Evolutionary conservation across 2,113 vertebrate species (phyloP), one percentile per base, ranked within the genome.

Genomic region (Lampris megalopsis): DNA sequence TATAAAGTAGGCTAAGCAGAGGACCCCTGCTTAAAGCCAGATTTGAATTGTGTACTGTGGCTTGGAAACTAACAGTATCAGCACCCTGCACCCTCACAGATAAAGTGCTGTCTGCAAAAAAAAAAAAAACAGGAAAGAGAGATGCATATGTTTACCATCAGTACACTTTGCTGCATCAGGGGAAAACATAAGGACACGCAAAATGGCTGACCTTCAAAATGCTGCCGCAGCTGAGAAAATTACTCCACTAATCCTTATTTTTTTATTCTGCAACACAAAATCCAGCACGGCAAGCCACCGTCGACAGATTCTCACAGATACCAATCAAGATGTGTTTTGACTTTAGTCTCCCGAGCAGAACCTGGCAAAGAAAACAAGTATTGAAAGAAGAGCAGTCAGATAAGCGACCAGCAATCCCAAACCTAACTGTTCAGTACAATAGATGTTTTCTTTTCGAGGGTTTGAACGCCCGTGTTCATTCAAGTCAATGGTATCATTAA

Each of bases 141-240:
- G 79, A 82, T 85, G 82, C 88, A 80, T 86, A 78, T 90, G 88
- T 90, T 92, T 89, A 89, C 84, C 71, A 71, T 88, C 79, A 42
- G 68, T 66, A 54, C 67, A 58, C 72, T 88, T 80, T 3, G 82
- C 88, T 89, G 87, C 81, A 88, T 90, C 86, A 86, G 85, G 82
- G 53, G 11, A 66, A 89, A 76, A 38, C 66, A 57, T 73, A 48
- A 82, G 86, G 85, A 76, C 61, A 65, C 61, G 75, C 63, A 81
- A 79, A 85, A 80, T 66, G 77, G 41, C 86, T 82, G 90, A 91
- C 89, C 90, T 91, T 90, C 77, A 87, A 71, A 90, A 76, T 65
- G 54, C 78, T 76, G 79, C 62, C 53, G 83, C 80, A 52, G 79
- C 77, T 71, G 63, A 52, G 80, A 61, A 56, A 77, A 77, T 42